These are phyloP conservation scores for Tolmerus cingulatus DNA, from an alignment of 2,888 invertebrate species.

Conservation along the genomic window DNA sequence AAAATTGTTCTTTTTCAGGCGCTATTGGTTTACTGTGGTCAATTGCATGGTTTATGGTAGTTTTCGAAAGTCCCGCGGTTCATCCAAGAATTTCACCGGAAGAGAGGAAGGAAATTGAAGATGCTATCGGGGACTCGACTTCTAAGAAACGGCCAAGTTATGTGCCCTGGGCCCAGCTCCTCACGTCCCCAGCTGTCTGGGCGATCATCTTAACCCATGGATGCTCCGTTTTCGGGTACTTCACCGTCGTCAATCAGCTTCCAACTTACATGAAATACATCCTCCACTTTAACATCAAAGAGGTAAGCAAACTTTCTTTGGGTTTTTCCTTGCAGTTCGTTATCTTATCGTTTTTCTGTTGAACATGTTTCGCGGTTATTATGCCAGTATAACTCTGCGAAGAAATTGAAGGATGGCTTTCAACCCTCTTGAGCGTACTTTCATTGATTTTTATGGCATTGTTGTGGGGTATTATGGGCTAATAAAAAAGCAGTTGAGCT, in stretches of 20 bases:
- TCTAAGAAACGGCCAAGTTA: conserved; percentile 69
- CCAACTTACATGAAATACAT: conserved; percentile 87
- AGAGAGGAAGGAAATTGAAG: conserved; percentile 77
- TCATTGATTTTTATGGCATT: background rate
- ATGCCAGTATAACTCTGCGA: background rate
- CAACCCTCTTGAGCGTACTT: background rate
- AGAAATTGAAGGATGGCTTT: background rate
- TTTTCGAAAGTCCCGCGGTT: conserved; percentile 81
- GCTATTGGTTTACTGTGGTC: conserved; percentile 82
- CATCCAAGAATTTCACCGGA: conserved; percentile 82
- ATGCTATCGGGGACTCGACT: conserved; percentile 72
- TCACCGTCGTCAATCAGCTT: conserved; percentile 86
- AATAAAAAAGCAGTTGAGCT: background rate
- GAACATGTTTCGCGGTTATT: background rate
- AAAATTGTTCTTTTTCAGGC: conserved; percentile 62
- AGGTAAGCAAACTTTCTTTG: conserved; percentile 64
- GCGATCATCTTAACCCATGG: conserved; percentile 85
- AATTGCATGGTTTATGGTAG: conserved; percentile 78
- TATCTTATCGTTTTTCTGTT: background rate
- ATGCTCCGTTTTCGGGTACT: conserved; percentile 86
- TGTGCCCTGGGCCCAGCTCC: conserved; percentile 78
- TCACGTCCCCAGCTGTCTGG: conserved; percentile 81
- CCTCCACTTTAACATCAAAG: conserved; percentile 78
- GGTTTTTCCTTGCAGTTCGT: background rate
- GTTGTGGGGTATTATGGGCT: background rate